Conservation (phyloP, 2,888 invertebrate genomes). For the Chorisops tibialis region DNA sequence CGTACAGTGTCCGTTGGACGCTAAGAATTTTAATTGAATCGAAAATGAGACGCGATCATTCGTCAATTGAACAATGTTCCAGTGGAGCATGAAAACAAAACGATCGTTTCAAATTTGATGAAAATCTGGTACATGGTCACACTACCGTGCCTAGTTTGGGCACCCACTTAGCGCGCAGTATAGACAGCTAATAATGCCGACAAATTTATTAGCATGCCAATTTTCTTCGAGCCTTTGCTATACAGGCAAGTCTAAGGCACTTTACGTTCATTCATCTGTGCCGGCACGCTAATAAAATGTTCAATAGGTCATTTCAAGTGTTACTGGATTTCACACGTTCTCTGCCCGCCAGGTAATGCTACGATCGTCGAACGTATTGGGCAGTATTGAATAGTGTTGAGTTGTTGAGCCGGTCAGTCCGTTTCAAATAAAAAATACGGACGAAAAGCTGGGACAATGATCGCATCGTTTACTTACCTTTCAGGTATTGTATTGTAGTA, state of each 20-base stretch:
- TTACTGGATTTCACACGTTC: slow-evolving; percentile 14
- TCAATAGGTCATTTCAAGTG: not conserved
- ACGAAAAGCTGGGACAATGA: slow-evolving; percentile 6
- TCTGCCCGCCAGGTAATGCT: no score
- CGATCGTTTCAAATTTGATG: not conserved
- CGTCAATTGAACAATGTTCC: no score
- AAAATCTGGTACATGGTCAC: slow-evolving; percentile 14
- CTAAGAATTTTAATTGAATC: slow-evolving; percentile 21
- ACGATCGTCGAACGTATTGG: no score
- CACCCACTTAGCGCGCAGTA: slow-evolving; percentile 18
- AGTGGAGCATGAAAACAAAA: no score
- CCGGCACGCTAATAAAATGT: slow-evolving; percentile 4
- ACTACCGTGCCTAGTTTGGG: not conserved
- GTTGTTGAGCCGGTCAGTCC: not conserved
- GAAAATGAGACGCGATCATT: not conserved
- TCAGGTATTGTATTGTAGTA: slow-evolving; percentile 68
- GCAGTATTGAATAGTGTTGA: not conserved
- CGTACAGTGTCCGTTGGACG: slow-evolving; percentile 1
- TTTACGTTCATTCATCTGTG: slow-evolving; percentile 13
- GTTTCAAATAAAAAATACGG: no score
- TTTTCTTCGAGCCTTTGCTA: slow-evolving; percentile 14
- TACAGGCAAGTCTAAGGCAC: not conserved
- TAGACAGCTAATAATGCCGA: slow-evolving; percentile 13
- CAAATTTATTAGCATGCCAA: slow-evolving; percentile 24
- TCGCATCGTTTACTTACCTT: slow-evolving; percentile 55